A percentile compares a stretch with the other conserved stretches of the same genome.
Conservation (phyloP, 2,888 invertebrate genomes). For the Drosophila maculinotata region DNA sequence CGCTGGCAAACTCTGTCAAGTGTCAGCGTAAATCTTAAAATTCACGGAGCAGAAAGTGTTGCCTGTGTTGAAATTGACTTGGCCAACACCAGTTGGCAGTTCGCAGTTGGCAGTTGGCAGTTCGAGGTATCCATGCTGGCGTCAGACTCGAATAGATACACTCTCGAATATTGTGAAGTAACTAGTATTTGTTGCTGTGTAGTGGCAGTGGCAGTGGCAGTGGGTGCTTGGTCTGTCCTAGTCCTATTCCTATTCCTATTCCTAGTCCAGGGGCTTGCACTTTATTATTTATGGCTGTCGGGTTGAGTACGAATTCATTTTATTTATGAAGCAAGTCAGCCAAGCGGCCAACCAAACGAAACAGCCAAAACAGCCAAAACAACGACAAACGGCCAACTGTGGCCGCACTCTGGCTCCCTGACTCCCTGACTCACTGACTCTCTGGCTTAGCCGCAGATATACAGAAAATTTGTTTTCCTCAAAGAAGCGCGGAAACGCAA, state of each 20-base stretch:
- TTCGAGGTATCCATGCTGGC: constrained; percentile 34
- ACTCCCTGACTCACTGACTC: too few relatives aligned
- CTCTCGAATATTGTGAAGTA: constrained; percentile 12
- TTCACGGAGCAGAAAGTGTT: constrained; percentile 75
- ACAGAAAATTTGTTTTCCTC: constrained; percentile 26
- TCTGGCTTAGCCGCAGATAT: constrained; percentile 15
- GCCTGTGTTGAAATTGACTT: constrained; percentile 67
- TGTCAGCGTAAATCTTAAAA: constrained; percentile 80
- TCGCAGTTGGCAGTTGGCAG: too few relatives aligned
- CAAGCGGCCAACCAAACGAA: constrained; percentile 57
- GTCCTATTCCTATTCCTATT: background rate
- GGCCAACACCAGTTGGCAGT: constrained; percentile 47
- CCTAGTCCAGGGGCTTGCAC: constrained; percentile 51
- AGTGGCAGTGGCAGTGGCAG: constrained; percentile 3
- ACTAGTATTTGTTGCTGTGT: constrained; percentile 40
- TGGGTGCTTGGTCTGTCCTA: too few relatives aligned
- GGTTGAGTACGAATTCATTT: constrained; percentile 75
- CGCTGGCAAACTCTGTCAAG: constrained; percentile 46
- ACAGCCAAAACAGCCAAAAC: constrained; percentile 39
- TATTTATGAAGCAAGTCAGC: constrained; percentile 74
- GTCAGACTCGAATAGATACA: constrained; percentile 19
- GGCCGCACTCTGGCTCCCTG: constrained; percentile 25
- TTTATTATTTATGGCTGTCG: constrained; percentile 79
- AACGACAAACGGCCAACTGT: constrained; percentile 55
- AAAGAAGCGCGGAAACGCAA: constrained; percentile 10